A percentile compares a stretch with the other conserved stretches of the same genome.
phyloP scores from a whole-genome alignment of 1,140 invertebrate genomes.

The Drosophila rhopaloa region DNA sequence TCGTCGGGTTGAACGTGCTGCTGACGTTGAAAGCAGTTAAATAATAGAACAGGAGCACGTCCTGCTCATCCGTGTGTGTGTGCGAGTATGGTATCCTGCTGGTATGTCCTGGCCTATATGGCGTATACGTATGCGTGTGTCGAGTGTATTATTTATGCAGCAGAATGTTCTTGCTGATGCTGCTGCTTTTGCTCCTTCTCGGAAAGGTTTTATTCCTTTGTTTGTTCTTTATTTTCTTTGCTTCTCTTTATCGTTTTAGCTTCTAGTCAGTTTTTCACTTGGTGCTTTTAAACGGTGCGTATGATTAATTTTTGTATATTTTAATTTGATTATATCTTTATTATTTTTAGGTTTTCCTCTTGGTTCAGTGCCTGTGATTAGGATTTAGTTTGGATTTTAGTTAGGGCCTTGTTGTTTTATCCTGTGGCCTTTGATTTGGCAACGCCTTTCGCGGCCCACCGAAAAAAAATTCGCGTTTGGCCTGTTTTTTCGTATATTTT shows the following conservation, averaged over 20 bases:
- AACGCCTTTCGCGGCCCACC: conserved; percentile 61
- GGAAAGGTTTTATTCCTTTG: conserved; percentile 37
- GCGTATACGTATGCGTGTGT: conserved; percentile 46
- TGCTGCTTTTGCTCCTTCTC: conserved; percentile 26
- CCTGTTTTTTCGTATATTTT: conserved; percentile 1
- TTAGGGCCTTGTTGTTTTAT: conserved; percentile 34
- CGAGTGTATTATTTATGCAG: conserved; percentile 76
- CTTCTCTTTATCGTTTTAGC: conserved; percentile 19
- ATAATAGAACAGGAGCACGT: conserved; percentile 72
- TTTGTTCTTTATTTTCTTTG: conserved; percentile 30
- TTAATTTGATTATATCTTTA: conserved; percentile 14
- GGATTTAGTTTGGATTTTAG: conserved; percentile 14
- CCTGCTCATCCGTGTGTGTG: conserved; percentile 21
- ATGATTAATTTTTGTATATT: conserved; percentile 56
- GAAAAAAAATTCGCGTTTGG: conserved; percentile 31
- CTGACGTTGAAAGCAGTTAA: conserved; percentile 77
- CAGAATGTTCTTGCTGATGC: conserved; percentile 48
- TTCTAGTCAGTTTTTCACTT: conserved; percentile 16
- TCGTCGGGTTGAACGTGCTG: conserved; percentile 68
- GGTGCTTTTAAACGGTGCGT: conserved; percentile 61
- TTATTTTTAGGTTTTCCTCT: conserved; percentile 29
- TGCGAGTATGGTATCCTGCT: conserved; percentile 29
- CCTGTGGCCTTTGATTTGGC: conserved; percentile 51
- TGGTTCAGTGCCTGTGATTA: conserved; percentile 11
- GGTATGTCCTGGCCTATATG: conserved; percentile 66